Base-by-base conservation (phyloP, 2,113 vertebrate genomes). In the Loxodonta africana region DNA sequence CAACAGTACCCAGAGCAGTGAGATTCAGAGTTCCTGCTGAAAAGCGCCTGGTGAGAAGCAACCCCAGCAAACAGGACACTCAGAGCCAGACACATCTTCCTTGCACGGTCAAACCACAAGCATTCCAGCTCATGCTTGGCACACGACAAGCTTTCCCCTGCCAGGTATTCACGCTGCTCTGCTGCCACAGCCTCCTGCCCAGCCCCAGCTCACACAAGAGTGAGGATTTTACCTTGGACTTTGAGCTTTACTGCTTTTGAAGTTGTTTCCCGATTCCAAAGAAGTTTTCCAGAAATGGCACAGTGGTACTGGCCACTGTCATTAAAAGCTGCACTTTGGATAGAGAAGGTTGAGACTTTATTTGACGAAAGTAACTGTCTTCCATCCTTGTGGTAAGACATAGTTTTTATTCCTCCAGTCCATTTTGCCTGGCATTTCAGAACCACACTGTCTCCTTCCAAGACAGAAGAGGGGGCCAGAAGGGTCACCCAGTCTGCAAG, bases 251-350 rank as follows among this genome's bases (percentile, higher is more conserved):
- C 18, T 23, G 0, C 25, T 37, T 11, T 4, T 73, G 76, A 90
- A n/a, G 15, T 26, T 2, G 14, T 1, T 74, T 30, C 28, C 20
- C 2, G 5, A 0, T 0, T 10, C 14, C 4, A 0, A 4, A 0
- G 4, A 15, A 1, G 26, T 0, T 0, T 28, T 0, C 0, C 20
- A 30, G 10, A 5, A 83, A 18, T 30, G 15, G 17, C 48, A n/a
- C 88, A 92, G 30, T n/a, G 8, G 28, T 92, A 97, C 0, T 26
- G 14, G n/a, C 94, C 80, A 28, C 84, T 86, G 67, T 83, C 81
- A n/a, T 25, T 95, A 33, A 90, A 28, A 87, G 8, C 51, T 51
- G 60, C 84, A 17, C 18, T 71, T 57, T 44, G 14, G 41, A 90
- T 94, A n/a, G 1, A 1, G 28, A 88, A 87, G 5, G 0, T 11